Base-by-base conservation (phyloP, 2,888 invertebrate species). In the Pachycephus smyrnensis region DNA sequence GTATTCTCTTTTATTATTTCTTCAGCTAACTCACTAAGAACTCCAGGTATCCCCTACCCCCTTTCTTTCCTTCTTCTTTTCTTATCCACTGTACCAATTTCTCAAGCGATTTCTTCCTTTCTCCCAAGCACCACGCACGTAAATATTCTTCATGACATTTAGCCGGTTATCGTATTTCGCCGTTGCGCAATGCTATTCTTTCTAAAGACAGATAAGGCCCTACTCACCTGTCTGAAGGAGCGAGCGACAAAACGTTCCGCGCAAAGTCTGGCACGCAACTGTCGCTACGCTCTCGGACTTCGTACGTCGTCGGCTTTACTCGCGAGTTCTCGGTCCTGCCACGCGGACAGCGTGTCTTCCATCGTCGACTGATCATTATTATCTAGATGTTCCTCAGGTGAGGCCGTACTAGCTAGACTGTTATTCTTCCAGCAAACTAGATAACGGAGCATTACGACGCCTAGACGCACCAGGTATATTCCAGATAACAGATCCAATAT, bases 251-350 rank as follows among this genome's bases (percentile, higher is more conserved):
- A 75, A 79, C 83, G 77, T 80, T 73, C 81, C 77, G 83, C 81
- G 82, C 81, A 80, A 82, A 80, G 82, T 82, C 81, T 80, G 81
- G 82, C 82, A 82, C 83, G 79, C 82, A 81, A 84, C 84, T 84
- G 84, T 77, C 81, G 82, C 79, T 71, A 73, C 75, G 79, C 79
- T 81, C 71, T 69, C 78, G 69, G 33, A 69, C 79, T 75, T 81
- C 81, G 77, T 74, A 35, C 69, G 71, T 36, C 75, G 76, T 84
- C 83, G 82, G 83, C 73, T 76, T 40, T 80, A 78, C 76, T 75
- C 82, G 84, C 75, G 73, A 69, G 69, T 73, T 73, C 75, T 81
- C 83, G 82, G 79, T 33, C 73, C 69, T 83, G 84, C 84, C 84
- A 84, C 84, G 83, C 84, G 82, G 80, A 82, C 80, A 76, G 79